phyloP scores from a whole-genome alignment of 2,797 vertebrate species.

The Diceros bicornis region DNA sequence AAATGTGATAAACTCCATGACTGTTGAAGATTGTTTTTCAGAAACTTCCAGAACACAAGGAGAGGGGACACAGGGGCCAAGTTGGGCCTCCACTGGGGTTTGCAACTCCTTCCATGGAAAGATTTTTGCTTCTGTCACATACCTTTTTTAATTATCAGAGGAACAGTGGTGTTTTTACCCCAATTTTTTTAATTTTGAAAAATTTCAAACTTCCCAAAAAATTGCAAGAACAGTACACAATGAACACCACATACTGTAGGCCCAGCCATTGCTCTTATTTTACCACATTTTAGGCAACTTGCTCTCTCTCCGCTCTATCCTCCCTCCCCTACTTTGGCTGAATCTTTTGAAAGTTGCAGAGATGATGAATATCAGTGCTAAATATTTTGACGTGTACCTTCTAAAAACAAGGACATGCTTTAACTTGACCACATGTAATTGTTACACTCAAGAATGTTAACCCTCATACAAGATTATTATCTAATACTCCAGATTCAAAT shows the following conservation, averaged over 20 bases:
- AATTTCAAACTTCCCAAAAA: neutral
- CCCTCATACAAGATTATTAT: neutral
- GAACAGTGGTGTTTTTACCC: neutral
- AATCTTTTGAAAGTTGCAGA: neutral
- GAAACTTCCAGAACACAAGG: neutral
- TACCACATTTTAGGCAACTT: neutral
- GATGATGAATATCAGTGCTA: neutral
- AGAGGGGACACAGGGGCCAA: neutral
- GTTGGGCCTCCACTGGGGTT: neutral
- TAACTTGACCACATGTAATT: neutral
- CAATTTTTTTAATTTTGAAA: neutral
- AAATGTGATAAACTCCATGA: neutral
- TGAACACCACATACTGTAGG: rapidly evolving
- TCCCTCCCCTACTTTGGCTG: neutral
- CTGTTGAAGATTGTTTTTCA: neutral
- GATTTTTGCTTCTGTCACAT: neutral
- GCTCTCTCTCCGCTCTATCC: neutral
- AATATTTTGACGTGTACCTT: neutral
- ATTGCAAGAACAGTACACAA: neutral
- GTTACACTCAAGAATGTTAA: neutral
- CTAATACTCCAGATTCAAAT: neutral
- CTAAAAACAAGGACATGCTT: neutral
- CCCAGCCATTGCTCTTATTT: rapidly evolving
- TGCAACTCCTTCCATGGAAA: neutral
- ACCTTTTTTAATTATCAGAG: neutral